phyloP scores from a whole-genome alignment of 2,888 invertebrate genomes.

The Sturmia bella region DNA sequence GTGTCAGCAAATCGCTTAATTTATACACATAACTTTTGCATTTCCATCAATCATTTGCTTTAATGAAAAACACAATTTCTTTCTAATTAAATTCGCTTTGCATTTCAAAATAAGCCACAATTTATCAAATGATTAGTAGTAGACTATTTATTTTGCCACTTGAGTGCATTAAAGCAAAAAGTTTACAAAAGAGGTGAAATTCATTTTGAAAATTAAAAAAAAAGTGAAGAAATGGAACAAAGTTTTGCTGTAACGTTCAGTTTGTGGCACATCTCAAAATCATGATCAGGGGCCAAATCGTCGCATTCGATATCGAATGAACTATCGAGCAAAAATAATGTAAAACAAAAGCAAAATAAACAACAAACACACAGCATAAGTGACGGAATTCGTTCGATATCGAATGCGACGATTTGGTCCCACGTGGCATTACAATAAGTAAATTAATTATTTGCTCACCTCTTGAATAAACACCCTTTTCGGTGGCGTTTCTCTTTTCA shows the following conservation, averaged over 20 bases:
- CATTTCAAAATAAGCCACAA: constrained; percentile 45
- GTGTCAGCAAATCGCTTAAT: constrained; percentile 29
- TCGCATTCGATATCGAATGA: no score
- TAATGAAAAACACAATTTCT: constrained; percentile 26
- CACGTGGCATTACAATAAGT: no score
- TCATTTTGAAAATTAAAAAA: not conserved
- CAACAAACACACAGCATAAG: no score
- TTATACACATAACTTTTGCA: constrained; percentile 31
- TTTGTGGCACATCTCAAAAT: no score
- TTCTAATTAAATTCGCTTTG: constrained; percentile 44
- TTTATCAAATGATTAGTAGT: constrained; percentile 58
- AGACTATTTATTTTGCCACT: constrained; percentile 29
- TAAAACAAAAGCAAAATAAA: no score
- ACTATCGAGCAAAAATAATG: no score
- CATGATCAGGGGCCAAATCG: no score
- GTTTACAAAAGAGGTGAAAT: not conserved
- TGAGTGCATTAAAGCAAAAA: not conserved
- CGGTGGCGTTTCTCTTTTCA: not conserved
- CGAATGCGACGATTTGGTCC: no score
- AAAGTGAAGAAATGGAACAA: no score
- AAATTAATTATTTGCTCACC: no score
- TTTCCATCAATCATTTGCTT: constrained; percentile 51
- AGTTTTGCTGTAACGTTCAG: no score
- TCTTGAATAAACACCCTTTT: not conserved
- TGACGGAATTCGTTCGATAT: no score